Conservation (phyloP, 1,140 invertebrate genomes). For the Musca domestica region DNA sequence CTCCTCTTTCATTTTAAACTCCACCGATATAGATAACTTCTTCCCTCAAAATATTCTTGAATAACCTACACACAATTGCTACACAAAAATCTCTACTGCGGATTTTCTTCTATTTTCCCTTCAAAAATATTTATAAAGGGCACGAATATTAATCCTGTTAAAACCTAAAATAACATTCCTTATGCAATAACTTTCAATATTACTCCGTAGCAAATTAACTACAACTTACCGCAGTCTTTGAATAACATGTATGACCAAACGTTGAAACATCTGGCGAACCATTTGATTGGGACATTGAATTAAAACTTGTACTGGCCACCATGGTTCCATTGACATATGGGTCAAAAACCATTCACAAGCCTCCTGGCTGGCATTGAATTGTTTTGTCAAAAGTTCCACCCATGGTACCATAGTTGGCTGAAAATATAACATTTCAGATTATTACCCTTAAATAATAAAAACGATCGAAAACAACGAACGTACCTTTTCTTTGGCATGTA, state of each 20-base stretch:
- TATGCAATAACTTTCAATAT: too few relatives aligned
- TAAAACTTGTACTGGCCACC: conserved; percentile 93
- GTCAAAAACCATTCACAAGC: conserved; percentile 92
- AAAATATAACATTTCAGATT: conserved; percentile 3
- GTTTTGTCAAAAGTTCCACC: conserved; percentile 92
- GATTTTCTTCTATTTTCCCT: too few relatives aligned
- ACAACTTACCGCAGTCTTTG: conserved; percentile 68
- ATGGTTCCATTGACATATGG: conserved; percentile 87
- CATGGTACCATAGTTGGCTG: conserved; percentile 93
- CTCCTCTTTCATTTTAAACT: too few relatives aligned
- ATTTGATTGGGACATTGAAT: conserved; percentile 95
- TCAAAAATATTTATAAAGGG: too few relatives aligned
- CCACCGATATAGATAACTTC: too few relatives aligned
- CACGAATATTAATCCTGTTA: too few relatives aligned
- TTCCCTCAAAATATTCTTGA: too few relatives aligned
- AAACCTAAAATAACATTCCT: too few relatives aligned
- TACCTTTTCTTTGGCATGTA: conserved; percentile 94
- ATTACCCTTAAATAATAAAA: conserved; percentile 9
- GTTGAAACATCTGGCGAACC: conserved; percentile 91
- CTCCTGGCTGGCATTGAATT: conserved; percentile 86
- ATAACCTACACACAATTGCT: too few relatives aligned
- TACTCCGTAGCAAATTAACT: too few relatives aligned
- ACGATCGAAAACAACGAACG: conserved; percentile 2
- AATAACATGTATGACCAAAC: conserved; percentile 91
- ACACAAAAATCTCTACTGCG: too few relatives aligned